Conservation (phyloP, 2,888 invertebrate genomes). For the Xanthorhoe spadicearia region DNA sequence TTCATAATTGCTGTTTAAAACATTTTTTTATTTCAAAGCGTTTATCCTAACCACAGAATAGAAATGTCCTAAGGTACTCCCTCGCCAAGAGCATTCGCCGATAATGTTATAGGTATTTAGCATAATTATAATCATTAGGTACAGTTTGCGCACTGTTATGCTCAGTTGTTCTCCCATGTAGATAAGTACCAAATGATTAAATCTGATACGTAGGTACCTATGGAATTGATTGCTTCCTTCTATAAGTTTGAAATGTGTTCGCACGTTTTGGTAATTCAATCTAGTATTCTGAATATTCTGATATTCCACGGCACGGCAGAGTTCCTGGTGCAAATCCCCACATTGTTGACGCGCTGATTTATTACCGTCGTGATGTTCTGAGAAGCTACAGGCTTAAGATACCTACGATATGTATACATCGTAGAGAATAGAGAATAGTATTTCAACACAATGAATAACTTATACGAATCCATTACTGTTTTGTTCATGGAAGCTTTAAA, state of each 20-base stretch:
- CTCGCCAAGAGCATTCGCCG: no score
- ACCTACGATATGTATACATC: conserved; percentile 13
- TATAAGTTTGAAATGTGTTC: background rate
- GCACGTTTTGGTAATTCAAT: conserved; percentile 23
- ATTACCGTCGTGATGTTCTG: conserved; percentile 35
- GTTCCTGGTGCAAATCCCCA: conserved; percentile 19
- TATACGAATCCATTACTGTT: no score
- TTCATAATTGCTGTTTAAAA: background rate
- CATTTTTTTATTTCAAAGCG: no score
- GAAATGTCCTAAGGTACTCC: no score
- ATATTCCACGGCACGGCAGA: conserved; percentile 5
- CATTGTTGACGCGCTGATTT: conserved; percentile 39
- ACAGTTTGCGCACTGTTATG: no score
- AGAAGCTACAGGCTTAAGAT: conserved; percentile 27
- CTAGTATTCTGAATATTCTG: conserved; percentile 28
- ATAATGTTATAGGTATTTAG: no score
- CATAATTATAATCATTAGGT: no score
- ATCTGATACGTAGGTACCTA: no score
- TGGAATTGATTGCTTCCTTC: no score
- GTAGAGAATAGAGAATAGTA: conserved; percentile 8
- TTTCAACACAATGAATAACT: background rate
- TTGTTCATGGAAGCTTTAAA: no score
- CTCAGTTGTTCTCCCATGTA: no score
- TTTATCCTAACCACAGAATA: background rate
- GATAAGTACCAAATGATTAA: no score